phyloP scores from a whole-genome alignment of 2,888 invertebrate species.

The Hedya salicella region DNA sequence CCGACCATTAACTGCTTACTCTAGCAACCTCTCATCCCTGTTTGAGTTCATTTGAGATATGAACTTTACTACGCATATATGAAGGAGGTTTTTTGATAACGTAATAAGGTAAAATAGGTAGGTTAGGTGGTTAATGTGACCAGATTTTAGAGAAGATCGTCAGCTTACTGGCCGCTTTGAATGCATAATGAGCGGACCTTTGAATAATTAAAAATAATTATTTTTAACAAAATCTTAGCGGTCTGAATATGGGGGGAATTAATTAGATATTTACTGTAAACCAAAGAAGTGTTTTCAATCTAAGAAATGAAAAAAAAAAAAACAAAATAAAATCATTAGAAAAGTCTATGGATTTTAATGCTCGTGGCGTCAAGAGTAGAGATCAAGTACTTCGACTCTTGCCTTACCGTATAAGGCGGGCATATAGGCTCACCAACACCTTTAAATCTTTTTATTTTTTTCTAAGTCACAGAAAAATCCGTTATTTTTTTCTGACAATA shows the following conservation, averaged over 20 bases:
- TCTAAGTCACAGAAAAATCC: no score
- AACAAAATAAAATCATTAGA: no score
- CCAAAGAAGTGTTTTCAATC: no score
- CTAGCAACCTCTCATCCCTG: conserved; percentile 33
- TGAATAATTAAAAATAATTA: conserved; percentile 61
- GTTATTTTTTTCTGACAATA: no score
- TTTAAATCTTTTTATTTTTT: no score
- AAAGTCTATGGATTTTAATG: no score
- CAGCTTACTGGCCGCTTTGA: conserved; percentile 61
- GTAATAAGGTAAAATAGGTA: neutral
- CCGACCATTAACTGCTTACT: conserved; percentile 17
- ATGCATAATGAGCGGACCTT: conserved; percentile 66
- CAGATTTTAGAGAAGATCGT: conserved; percentile 57
- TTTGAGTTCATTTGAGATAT: neutral
- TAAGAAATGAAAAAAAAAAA: no score
- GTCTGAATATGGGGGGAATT: conserved; percentile 27
- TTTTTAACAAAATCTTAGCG: conserved; percentile 41
- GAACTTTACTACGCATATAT: neutral
- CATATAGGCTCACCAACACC: no score
- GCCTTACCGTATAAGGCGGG: no score
- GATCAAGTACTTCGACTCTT: no score
- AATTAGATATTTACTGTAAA: conserved; percentile 10
- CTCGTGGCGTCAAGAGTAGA: no score
- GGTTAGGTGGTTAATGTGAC: conserved; percentile 47
- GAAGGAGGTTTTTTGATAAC: neutral